Evolutionary conservation across 2,888 invertebrate genomes (phyloP), one percentile per base, ranked within the genome.

Genomic region (Mythimna vitellina): DNA sequence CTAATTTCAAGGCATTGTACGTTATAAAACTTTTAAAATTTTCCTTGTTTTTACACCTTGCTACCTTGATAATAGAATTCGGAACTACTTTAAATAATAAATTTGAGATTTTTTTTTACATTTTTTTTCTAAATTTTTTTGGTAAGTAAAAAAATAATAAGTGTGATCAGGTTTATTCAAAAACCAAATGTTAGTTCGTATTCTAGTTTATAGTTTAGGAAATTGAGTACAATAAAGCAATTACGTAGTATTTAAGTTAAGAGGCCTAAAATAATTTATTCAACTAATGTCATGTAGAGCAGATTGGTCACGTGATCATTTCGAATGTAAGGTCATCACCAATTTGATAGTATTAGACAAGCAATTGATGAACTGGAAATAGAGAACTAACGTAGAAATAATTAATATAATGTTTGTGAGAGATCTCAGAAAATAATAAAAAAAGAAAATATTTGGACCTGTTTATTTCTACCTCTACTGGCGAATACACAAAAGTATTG

Each of bases 191-290:
- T 75, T 79, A 86, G 86, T 76, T 65, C 51, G 29, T 76, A 74
- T 82, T 74, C 68, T 89, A 89, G 88, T 82, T 65, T 74, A 80
- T 90, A 89, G 86, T 86, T 86, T 92, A 92, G 90, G 84, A 81
- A 89, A 90, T 87, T 86, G 92, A 95, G 94, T 95, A 95, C 95
- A 95, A 95, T 93, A 93, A 92, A 89, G 89, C 90, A 91, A 92
- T 92, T 92, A 85, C 80, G 85, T 89, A 86, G 86, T 84, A 84
- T 85, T 79, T 86, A 84, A 87, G 78, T 89, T 91, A 89, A 83
- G 90, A 89, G 89, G 90, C 90, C 90, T 92, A 90, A 82, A 86
- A 73, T 88, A 91, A 92, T 91, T 91, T 90, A 91, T 90, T 92
- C 82, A 85, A 86, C 71, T 85, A 77, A 81, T 70, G 57, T 63